Base-by-base conservation (phyloP, 1,140 invertebrate species). In the Drosophila parabipectinata region DNA sequence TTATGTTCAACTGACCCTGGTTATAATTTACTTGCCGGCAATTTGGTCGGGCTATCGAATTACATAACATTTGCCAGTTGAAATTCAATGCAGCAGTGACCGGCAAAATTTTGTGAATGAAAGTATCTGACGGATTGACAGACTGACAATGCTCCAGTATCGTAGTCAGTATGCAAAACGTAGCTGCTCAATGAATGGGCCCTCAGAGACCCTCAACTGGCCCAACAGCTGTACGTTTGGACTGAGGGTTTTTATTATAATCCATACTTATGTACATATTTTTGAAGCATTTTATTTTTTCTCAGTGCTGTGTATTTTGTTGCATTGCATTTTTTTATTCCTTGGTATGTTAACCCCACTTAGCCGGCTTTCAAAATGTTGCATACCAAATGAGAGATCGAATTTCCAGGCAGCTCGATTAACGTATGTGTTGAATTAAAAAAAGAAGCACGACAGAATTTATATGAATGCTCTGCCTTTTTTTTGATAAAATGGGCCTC, bases 381-480 rank as follows among this genome's bases (percentile, higher is more conserved):
- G 72, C 60, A 68, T 53, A 71, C 54, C 48, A 54, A 63, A 62
- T 47, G 58, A 79, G 57, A 69, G 83, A 88, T 88, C 83, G 58
- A 83, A 68, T 88, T 88, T 77, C 83, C 37, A 62, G 12, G 41
- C 54, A 62, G 68, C 55, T 60, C 83, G 83, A 88, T 83, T 88
- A 88, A 82, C 66, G 82, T 64, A 79, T 87, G 82, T 87, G 83
- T 83, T 88, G 76, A 88, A 88, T 88, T 79, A 77, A 79, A 78
- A 81, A 87, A 57, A 52, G 48, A 61, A 62, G 7, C 34, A 18
- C 44, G 5, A 18, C 12, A 44, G 18, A 61, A 72, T 52, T 55
- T 62, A 72, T 41, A 64, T 45, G 57, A 78, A 81, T 81, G 76
- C 76, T 64, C 79, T 88, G 83, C 83, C 88, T 79, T 87, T 82